phyloP scores from a whole-genome alignment of 2,113 vertebrate genomes.

The Sceloporus tristichus region DNA sequence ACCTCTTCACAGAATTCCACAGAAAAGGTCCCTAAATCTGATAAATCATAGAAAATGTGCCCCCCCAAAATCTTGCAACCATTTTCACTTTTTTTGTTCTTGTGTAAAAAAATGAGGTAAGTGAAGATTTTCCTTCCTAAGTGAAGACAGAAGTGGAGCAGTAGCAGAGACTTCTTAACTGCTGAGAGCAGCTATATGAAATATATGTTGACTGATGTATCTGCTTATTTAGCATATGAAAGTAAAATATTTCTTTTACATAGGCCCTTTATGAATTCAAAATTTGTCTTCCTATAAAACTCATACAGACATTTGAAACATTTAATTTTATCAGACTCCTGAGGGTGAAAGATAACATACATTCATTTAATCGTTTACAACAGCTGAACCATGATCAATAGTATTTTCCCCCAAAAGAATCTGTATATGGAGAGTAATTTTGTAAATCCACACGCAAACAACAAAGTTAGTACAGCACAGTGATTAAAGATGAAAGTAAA shows the following conservation, averaged over 20 bases:
- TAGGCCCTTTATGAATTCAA: conserved; percentile 34
- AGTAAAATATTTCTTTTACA: conserved; percentile 10
- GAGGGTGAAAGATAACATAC: background rate
- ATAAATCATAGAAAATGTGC: background rate
- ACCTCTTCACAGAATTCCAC: too few relatives aligned
- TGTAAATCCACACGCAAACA: conserved; percentile 2
- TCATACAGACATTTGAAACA: background rate
- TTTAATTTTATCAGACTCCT: conserved; percentile 7
- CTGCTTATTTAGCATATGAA: conserved; percentile 26
- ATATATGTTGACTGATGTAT: background rate
- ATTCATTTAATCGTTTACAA: conserved; percentile 4
- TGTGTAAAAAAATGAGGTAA: too few relatives aligned
- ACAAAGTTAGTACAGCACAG: background rate
- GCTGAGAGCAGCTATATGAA: background rate
- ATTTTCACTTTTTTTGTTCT: too few relatives aligned
- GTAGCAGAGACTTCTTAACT: background rate
- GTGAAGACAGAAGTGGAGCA: background rate
- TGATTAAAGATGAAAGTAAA: background rate
- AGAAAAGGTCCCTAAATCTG: too few relatives aligned
- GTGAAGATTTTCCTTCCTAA: background rate
- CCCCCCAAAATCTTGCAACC: background rate
- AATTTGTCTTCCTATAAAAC: background rate
- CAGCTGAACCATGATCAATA: background rate
- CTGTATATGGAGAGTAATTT: conserved; percentile 21
- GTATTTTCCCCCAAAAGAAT: background rate